These are phyloP conservation scores for Bellardia pandia DNA, from an alignment of 2,888 invertebrate genomes.

Conservation along the genomic window DNA sequence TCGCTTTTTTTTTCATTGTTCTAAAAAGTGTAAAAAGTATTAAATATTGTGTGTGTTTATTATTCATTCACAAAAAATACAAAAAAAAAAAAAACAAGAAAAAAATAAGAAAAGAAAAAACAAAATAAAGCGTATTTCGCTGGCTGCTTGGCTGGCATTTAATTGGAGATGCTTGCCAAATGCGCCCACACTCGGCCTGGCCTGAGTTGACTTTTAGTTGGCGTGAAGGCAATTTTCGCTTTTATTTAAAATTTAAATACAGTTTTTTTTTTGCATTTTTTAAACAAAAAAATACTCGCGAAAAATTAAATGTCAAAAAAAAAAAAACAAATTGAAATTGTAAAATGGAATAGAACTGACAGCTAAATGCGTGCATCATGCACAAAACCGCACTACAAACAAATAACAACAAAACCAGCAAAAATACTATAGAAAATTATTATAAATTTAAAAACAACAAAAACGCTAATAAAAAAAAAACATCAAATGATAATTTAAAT, in stretches of 20 bases:
- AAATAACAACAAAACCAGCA: conserved; percentile 31
- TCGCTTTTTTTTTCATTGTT: conserved; percentile 54
- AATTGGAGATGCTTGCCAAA: conserved; percentile 72
- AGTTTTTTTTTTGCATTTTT: conserved; percentile 37
- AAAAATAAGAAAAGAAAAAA: conserved; percentile 54
- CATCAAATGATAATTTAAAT: conserved; percentile 71
- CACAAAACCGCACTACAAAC: conserved; percentile 59
- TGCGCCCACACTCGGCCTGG: conserved; percentile 70
- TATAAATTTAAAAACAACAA: conserved; percentile 45
- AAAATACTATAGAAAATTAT: conserved; percentile 18
- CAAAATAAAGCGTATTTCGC: conserved; percentile 49
- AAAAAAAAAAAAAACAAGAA: conserved; percentile 64
- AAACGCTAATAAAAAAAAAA: conserved; percentile 51
- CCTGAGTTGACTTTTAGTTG: conserved; percentile 70
- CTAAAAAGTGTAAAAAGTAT: conserved; percentile 42
- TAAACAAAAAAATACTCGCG: conserved; percentile 29
- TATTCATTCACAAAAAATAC: conserved; percentile 71
- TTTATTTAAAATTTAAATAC: conserved; percentile 66
- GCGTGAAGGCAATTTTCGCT: conserved; percentile 70
- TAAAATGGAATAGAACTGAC: conserved; percentile 70
- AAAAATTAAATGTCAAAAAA: conserved; percentile 26
- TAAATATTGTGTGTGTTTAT: not conserved
- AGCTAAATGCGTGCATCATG: conserved; percentile 73
- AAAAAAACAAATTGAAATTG: conserved; percentile 60
- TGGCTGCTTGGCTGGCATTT: conserved; percentile 66